Evolutionary conservation across 2,888 invertebrate genomes (phyloP).

Genomic region (Brenthis daphne): DNA sequence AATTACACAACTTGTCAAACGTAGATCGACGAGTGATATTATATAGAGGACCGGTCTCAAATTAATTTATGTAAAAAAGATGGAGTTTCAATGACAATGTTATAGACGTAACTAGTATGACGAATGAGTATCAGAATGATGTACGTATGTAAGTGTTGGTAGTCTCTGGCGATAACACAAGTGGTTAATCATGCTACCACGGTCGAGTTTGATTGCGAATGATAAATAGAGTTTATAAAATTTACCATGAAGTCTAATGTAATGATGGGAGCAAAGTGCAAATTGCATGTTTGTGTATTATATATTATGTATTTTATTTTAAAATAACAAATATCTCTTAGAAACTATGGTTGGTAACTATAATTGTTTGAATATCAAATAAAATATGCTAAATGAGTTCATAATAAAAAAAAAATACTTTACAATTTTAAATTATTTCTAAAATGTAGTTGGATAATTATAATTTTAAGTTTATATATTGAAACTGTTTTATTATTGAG

Average conservation of each 20-base stretch:
- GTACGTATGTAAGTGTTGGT: constrained; percentile 40
- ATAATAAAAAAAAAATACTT: not conserved
- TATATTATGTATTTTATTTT: not conserved
- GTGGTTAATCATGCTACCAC: constrained; percentile 64
- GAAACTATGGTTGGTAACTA: too few relatives aligned
- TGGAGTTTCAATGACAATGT: constrained; percentile 37
- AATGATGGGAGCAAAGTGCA: not conserved
- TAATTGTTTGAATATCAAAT: too few relatives aligned
- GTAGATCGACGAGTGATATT: constrained; percentile 69
- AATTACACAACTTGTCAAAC: constrained; percentile 69
- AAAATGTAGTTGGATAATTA: not conserved
- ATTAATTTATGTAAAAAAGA: constrained; percentile 53
- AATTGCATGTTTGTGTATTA: constrained; percentile 5
- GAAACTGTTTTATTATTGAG: constrained; percentile 22
- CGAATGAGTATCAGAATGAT: constrained; percentile 44
- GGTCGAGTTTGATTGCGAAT: constrained; percentile 66
- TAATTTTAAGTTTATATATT: constrained; percentile 7
- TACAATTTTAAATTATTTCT: not conserved
- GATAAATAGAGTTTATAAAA: constrained; percentile 56
- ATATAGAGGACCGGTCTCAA: constrained; percentile 52
- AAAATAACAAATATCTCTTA: too few relatives aligned
- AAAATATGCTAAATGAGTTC: too few relatives aligned
- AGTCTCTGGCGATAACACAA: constrained; percentile 51
- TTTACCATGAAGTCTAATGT: constrained; percentile 9
- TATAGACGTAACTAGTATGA: constrained; percentile 43